Conservation (phyloP, 2,888 invertebrate genomes). For the Trissolcus japonicus region DNA sequence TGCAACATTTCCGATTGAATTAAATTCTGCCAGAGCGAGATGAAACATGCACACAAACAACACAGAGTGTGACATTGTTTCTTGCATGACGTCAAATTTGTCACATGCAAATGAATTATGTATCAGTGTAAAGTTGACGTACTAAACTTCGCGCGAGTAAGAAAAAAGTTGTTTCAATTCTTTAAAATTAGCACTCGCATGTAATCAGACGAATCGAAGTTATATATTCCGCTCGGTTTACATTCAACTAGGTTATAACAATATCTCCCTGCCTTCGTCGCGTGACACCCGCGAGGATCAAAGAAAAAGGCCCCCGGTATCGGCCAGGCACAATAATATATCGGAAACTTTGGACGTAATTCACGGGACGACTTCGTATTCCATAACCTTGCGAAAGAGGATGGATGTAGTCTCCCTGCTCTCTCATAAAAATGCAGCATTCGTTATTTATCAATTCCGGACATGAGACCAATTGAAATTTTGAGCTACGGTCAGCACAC, state of each 20-base stretch:
- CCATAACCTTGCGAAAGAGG: conserved; percentile 43
- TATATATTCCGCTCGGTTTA: too few relatives aligned
- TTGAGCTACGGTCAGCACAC: conserved; percentile 48
- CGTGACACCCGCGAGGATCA: conserved; percentile 1
- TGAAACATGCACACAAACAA: too few relatives aligned
- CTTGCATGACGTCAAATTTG: too few relatives aligned
- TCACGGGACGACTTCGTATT: conserved; percentile 46
- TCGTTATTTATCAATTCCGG: conserved; percentile 55
- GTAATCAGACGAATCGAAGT: too few relatives aligned
- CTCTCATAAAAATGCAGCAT: conserved; percentile 48
- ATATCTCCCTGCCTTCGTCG: not conserved
- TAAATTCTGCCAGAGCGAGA: not conserved
- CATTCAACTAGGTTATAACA: too few relatives aligned
- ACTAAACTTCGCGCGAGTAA: too few relatives aligned
- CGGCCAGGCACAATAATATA: conserved; percentile 37
- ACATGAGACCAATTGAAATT: conserved; percentile 53
- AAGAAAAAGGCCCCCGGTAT: conserved; percentile 26
- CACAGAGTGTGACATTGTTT: too few relatives aligned
- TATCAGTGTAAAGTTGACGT: not conserved
- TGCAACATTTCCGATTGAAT: not conserved
- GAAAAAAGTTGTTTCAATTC: too few relatives aligned
- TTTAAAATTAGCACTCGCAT: too few relatives aligned
- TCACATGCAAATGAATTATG: not conserved
- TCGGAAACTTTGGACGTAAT: conserved; percentile 26
- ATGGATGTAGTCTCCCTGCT: conserved; percentile 15